Conservation (phyloP, 1,140 invertebrate species). For the Nomia melanderi region DNA sequence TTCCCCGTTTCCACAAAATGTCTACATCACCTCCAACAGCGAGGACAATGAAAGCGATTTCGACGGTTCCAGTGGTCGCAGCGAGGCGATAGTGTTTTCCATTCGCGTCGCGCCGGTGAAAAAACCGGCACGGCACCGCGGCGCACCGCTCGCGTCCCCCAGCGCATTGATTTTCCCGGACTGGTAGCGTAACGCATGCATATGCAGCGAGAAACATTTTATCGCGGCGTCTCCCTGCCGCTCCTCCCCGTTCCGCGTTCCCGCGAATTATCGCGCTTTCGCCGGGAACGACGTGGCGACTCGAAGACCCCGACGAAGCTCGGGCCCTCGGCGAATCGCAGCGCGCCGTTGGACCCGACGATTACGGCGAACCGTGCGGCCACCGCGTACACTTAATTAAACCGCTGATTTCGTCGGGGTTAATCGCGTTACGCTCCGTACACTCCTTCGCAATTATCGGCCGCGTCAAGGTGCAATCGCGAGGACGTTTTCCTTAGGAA, state of each 20-base stretch:
- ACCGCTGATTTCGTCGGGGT: slow-evolving; percentile 19
- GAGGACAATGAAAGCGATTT: too few species aligned
- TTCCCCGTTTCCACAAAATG: too few species aligned
- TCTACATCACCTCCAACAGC: too few species aligned
- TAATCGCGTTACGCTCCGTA: neutral
- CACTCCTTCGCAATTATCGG: neutral
- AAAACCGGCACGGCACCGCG: neutral
- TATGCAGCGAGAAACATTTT: slow-evolving; percentile 56
- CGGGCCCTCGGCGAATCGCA: neutral
- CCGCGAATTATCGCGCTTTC: neutral
- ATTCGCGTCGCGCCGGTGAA: slow-evolving; percentile 21
- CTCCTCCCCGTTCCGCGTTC: too few species aligned
- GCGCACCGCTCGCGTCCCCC: neutral
- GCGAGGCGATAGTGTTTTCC: slow-evolving; percentile 35
- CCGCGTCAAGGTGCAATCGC: too few species aligned
- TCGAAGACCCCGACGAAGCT: neutral
- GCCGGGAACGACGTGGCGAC: too few species aligned
- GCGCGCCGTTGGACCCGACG: neutral
- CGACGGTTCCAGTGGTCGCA: too few species aligned
- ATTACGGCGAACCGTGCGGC: slow-evolving; percentile 18
- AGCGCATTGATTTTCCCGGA: slow-evolving; percentile 50
- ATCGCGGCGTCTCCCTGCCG: slow-evolving; percentile 18
- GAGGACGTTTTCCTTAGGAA: too few species aligned
- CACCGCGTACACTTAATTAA: slow-evolving; percentile 24
- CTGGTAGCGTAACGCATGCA: slow-evolving; percentile 42